Evolutionary conservation across 2,888 invertebrate genomes (phyloP), one percentile per base, ranked within the genome.

Genomic region (Ischnura elegans): DNA sequence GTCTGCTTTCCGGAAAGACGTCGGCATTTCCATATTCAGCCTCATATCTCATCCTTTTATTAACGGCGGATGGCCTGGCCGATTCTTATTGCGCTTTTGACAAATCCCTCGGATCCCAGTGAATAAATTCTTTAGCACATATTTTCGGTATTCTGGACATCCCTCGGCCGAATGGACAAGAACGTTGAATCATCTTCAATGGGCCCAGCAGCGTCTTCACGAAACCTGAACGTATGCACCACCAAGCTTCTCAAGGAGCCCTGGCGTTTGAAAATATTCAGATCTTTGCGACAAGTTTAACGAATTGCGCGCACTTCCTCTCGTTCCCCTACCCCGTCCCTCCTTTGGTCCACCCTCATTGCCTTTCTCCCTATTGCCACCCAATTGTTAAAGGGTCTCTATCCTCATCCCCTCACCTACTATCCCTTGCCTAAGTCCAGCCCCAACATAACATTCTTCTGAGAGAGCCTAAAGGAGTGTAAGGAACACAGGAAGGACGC

Each of bases 61-160:
- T 61, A 90, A 90, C 21, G 90, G 90, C 16, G 2, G 90, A 61
- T 25, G 55, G 55, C 43, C 47, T 43, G 21, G 61, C 90, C 61
- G n/a, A 46, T 45, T 90, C 90, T 90, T 90, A 90, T 90, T 90
- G 90, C 61, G 90, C 43, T 55, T 66, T 55, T 90, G 90, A 90
- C 61, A 90, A 90, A 90, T 90, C 66, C 90, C 43, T 66, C 43
- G 61, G 36, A n/a, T 43, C 90, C 61, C 21, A 8, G 90, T 10
- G 43, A 47, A 90, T 90, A 90, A 90, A 90, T 90, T 90, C 90
- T 90, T 90, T 43, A 90, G 90, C 90, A 90, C 61, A 90, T 90
- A 90, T 55, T 66, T 90, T 61, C 61, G 90, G 90, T 90, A 90
- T 90, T 90, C 90, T 90, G 90, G 87, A 87, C 87, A 51, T 36